Evolutionary conservation across 2,797 vertebrate species (phyloP).

Genomic region (Anisognathus igniventris): DNA sequence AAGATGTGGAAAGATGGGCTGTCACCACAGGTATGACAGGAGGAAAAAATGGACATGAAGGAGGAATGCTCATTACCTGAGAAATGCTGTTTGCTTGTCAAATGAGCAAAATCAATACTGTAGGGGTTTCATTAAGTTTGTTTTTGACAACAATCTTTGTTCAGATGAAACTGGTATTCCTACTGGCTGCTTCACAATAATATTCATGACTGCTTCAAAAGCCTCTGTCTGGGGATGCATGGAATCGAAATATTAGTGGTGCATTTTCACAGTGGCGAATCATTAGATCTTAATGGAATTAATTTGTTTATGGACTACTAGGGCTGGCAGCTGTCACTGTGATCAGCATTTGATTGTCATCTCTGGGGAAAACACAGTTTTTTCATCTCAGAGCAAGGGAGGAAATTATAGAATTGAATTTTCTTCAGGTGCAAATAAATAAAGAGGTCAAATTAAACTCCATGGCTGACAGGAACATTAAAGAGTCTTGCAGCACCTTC

Average conservation of each 20-base stretch:
- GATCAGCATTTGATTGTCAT: neutral
- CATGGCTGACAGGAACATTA: neutral
- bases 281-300: neutral
- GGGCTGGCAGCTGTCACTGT: neutral
- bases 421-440: constrained; percentile 33
- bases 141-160: neutral
- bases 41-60: neutral
- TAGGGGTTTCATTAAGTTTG: neutral
- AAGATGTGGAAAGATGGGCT: neutral
- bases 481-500: neutral
- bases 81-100: neutral
- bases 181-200: neutral
- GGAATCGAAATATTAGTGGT: neutral
- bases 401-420: neutral
- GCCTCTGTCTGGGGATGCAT: neutral
- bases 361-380: neutral
- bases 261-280: neutral
- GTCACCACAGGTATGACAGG: neutral
- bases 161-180: neutral
- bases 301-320: neutral
- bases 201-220: neutral
- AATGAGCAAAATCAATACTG: neutral
- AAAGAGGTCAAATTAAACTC: neutral
- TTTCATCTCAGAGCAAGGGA: neutral
- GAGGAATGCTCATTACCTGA: neutral